A percentile compares a stretch with the other conserved stretches of the same genome.
phyloP scores from a whole-genome alignment of 2,113 vertebrate genomes.

The Cebidichthys violaceus region DNA sequence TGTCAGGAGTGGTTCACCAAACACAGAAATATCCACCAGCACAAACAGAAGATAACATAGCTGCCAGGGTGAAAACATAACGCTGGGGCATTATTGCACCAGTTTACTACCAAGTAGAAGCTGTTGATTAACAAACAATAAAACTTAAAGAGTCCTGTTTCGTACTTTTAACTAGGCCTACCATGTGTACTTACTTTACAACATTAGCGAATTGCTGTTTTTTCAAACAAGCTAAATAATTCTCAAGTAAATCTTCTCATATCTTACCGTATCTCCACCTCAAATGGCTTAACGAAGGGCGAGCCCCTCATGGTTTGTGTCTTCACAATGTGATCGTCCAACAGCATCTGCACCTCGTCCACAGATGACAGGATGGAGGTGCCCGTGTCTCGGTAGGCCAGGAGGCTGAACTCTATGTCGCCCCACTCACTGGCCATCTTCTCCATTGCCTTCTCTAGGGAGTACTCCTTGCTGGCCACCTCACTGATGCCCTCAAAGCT shows the following conservation, averaged over 20 bases:
- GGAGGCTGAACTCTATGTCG: constrained; percentile 85
- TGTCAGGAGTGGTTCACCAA: background rate
- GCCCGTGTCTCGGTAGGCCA: constrained; percentile 87
- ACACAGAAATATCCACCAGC: background rate
- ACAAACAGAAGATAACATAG: background rate
- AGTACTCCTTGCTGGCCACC: constrained; percentile 88
- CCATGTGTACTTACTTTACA: background rate
- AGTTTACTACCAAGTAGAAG: constrained; percentile 3
- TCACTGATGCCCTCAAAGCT: constrained; percentile 87
- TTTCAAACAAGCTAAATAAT: background rate
- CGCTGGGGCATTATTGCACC: background rate
- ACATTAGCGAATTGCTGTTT: background rate
- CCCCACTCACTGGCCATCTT: constrained; percentile 89
- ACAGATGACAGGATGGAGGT: constrained; percentile 88
- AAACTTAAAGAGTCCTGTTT: background rate
- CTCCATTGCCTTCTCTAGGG: constrained; percentile 88
- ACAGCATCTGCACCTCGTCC: constrained; percentile 89
- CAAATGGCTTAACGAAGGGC: constrained; percentile 89
- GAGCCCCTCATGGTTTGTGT: constrained; percentile 92
- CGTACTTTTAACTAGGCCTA: background rate
- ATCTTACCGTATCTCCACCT: constrained; percentile 86
- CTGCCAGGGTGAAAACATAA: background rate
- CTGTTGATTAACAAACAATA: background rate
- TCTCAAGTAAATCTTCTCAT: background rate
- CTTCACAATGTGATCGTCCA: constrained; percentile 93